Base-by-base conservation (phyloP, 2,888 invertebrate genomes). In the Phlogophora meticulosa region DNA sequence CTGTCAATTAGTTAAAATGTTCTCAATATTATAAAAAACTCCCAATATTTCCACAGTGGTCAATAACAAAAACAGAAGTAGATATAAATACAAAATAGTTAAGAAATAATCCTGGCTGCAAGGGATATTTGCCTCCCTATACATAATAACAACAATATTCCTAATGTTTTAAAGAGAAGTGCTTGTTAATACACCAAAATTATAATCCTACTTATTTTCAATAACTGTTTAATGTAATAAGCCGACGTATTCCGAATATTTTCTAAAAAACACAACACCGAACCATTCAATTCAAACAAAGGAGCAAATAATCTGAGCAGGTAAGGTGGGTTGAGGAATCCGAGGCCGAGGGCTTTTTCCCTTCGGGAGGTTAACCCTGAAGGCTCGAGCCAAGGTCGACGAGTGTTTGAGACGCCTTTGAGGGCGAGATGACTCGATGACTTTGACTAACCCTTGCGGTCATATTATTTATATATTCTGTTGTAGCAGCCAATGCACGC, bases 361-460 rank as follows among this genome's bases (percentile, higher is more conserved):
- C 89, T 85, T 88, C 88, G 88, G 89, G 90, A 91, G 88, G 91
- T 90, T 92, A 90, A 91, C 90, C 91, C 90, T 90, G 91, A 90
- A 87, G 88, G 85, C 82, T 79, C 87, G 88, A 77, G 73, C 87
- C 90, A 92, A 92, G 92, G 92, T 92, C 92, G 89, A 88, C 91
- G 85, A 84, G 90, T 89, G 89, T 88, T 88, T 85, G 87, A 87
- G 88, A 85, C 88, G 92, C 88, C 90, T 91, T 90, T 89, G 90
- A 87, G 86, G 89, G 88, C 88, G 87, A 90, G 89, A 90, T 88
- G 91, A 90, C 91, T 91, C 89, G 88, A 85, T 92, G 92, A 92
- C 92, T 91, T 92, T 92, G 91, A 87, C 86, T 88, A 90, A 92
- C 89, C 92, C 91, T 91, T 88, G 80, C 87, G 84, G 85, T 85